Evolutionary conservation across 2,113 vertebrate species (phyloP).

Genomic region (Chionis minor): DNA sequence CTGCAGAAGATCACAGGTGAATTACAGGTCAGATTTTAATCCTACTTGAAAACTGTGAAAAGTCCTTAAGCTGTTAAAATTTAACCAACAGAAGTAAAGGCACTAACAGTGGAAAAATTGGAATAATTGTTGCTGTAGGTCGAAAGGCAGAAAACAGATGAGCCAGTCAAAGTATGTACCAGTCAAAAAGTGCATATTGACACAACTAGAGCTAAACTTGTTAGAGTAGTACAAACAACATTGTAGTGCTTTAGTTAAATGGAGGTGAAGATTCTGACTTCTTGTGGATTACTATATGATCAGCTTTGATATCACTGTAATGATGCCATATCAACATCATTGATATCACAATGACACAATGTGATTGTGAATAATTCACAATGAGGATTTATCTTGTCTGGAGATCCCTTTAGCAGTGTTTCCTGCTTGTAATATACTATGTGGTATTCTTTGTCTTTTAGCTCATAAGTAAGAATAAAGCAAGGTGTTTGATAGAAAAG

Average conservation of each 20-base stretch:
- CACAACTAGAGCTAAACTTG: background rate
- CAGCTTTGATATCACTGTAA: background rate
- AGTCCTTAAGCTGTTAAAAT: background rate
- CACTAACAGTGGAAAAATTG: background rate
- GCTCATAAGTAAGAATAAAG: background rate
- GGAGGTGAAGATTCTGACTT: background rate
- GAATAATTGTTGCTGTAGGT: background rate
- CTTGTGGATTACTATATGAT: background rate
- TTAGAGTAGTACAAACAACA: background rate
- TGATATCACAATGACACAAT: background rate
- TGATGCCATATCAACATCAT: background rate
- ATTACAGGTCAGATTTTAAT: background rate
- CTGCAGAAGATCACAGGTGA: background rate
- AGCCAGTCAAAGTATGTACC: background rate
- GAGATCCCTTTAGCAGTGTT: background rate
- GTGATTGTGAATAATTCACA: background rate
- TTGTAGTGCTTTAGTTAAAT: background rate
- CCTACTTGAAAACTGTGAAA: background rate
- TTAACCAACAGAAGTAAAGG: background rate
- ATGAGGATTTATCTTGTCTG: background rate
- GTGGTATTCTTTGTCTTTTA: background rate
- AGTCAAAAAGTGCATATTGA: background rate
- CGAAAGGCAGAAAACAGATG: background rate
- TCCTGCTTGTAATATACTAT: background rate
- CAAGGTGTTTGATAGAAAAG: background rate